Base-by-base conservation (phyloP, 2,113 vertebrate genomes). In the Pycnonotus jocosus region DNA sequence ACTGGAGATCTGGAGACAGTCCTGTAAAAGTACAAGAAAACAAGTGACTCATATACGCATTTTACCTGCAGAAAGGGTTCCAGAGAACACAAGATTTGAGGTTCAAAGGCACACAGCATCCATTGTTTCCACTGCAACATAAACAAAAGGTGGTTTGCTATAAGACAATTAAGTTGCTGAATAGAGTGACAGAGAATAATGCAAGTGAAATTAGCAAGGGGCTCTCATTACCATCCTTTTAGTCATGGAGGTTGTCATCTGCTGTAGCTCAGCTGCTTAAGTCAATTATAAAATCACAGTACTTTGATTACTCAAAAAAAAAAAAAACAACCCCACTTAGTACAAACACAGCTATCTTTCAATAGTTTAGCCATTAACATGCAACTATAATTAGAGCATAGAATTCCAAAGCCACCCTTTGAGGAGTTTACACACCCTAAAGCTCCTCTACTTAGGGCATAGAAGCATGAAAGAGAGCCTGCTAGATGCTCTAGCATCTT, bases 1-100 rank as follows among this genome's bases (percentile, higher is more conserved):
- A 99, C 78, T 99, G 99, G 58, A 99, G 98, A 96, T 99, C 99
- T 97, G 99, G 99, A 81, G 99, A 99, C 33, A 99, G 98, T 45
- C 99, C 99, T 99, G 92, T 23, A 92, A 76, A 89, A 92, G 62
- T n/a, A 95, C 66, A 87, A 81, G 81, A 90, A 86, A 92, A 94
- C 31, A 77, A 88, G 42, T 66, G 81, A 95, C 73, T 96, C 84
- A 81, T 79, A 76, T 48, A n/a, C 10, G 0, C 15, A 47, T 92
- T 70, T 91, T 88, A 94, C 84, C 94, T 83, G 80, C 5, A 6
- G 73, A 91, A 92, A 94, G 25, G 25, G 33, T 77, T 89, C 66
- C 73, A 70, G 15, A 65, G 71, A 94, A 91, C 33, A 91, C 30
- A 92, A 25, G 64, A 50, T 31, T 79, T 83, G 47, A 81, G 13